phyloP scores from a whole-genome alignment of 2,888 invertebrate species.

The Limnephilus auricula region DNA sequence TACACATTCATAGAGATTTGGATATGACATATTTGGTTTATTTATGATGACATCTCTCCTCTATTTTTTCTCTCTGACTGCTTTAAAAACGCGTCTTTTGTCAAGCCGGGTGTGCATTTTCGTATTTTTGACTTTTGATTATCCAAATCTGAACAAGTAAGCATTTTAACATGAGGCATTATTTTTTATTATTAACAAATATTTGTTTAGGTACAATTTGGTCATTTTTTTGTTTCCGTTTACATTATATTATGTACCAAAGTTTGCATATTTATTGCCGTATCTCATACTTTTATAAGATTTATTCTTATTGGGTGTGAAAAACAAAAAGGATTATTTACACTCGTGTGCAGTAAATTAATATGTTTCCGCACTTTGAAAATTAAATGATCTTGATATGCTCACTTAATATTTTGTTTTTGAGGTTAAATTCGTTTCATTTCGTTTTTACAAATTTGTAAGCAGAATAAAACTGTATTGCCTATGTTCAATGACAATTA shows the following conservation, averaged over 20 bases:
- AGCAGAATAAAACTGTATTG: background rate
- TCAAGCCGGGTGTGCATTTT: slow-evolving; percentile 9
- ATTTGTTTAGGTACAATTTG: background rate
- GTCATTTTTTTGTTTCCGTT: background rate
- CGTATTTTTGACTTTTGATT: background rate
- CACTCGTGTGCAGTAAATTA: background rate
- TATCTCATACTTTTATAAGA: background rate
- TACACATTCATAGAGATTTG: background rate
- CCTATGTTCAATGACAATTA: background rate
- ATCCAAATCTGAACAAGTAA: background rate
- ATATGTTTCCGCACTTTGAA: background rate
- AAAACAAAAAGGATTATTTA: background rate
- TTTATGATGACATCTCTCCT: background rate
- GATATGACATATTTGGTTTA: no score
- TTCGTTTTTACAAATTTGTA: background rate
- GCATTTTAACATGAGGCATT: background rate
- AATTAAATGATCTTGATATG: background rate
- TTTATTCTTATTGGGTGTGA: background rate
- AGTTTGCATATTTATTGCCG: background rate
- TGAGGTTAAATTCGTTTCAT: slow-evolving; percentile 11
- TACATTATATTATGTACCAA: background rate
- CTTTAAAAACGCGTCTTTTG: background rate
- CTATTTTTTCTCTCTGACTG: background rate
- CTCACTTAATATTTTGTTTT: background rate
- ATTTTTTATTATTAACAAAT: background rate